Base-by-base conservation (phyloP, 2,113 vertebrate species). In the Irena cyanogastra region DNA sequence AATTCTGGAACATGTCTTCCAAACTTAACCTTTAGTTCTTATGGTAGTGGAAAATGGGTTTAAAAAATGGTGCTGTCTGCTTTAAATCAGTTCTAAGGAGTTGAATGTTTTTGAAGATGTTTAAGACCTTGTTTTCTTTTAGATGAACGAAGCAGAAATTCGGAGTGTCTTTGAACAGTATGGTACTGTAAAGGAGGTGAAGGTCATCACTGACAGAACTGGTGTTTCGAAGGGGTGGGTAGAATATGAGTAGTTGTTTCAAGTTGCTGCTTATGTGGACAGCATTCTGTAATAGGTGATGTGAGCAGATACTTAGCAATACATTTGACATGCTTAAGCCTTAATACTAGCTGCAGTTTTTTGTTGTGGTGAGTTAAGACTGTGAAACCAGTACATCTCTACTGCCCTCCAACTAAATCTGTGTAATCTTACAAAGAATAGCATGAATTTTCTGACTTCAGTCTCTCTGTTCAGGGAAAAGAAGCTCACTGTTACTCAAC, bases 151-250 rank as follows among this genome's bases (percentile, higher is more conserved):
- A 97, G 97, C 96, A 28, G 99, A 99, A 98, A 98, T 99, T 92
- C 97, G 97, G 54, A 98, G 98, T 49, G 98, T 99, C 95, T 99
- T 99, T 85, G 97, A 97, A 45, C 97, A 96, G 78, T 99, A 98
- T 12, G 99, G 99, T 60, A 56, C 98, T 54, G 98, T 99, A 44
- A 99, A 99, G 94, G 99, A 99, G 96, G 99, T 99, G 42, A 99
- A 99, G 96, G 99, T 99, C 92, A 99, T 99, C 97, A 99, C 98
- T 4, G 99, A 99, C 97, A 98, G 98, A 77, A 98, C 98, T 87
- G 99, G 99, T 65, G 98, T 99, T 95, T 99, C 99, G 41, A 99
- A 99, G 97, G 99, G 99, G 99, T 99, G 82, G 98, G 98, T 97
- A 72, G 59, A 89, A 89, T 3, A 33, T 19, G 14, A 65, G 33